Conservation (phyloP, 2,797 vertebrate genomes). For the Antrozous pallidus region DNA sequence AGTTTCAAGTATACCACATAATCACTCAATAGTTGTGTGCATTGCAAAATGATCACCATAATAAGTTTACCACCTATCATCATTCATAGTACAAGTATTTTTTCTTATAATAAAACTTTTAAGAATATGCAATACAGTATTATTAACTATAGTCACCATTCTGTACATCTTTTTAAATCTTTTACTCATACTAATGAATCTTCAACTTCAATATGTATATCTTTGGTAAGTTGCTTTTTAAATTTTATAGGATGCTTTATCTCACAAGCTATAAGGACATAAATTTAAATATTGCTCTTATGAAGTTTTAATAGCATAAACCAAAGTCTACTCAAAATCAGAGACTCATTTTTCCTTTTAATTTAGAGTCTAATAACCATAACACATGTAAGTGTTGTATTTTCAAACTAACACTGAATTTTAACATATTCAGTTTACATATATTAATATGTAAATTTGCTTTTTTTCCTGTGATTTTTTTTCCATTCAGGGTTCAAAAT, state of each 20-base stretch:
- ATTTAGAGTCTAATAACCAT: neutral
- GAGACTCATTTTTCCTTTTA: neutral
- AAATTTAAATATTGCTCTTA: neutral
- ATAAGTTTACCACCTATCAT: neutral
- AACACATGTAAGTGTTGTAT: neutral
- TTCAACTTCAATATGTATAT: neutral
- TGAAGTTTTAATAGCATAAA: neutral
- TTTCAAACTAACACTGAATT: slow-evolving; percentile 17
- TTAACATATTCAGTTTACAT: neutral
- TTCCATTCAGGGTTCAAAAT: neutral
- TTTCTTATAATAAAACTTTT: neutral
- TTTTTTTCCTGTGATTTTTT: neutral
- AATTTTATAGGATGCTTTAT: neutral
- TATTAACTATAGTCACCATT: neutral
- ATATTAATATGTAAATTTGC: neutral
- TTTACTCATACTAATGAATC: neutral
- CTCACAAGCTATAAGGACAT: neutral
- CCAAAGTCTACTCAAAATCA: neutral
- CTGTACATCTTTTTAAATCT: neutral
- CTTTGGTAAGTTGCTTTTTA: neutral
- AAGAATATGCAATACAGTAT: neutral
- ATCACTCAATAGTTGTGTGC: neutral
- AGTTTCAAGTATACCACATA: neutral
- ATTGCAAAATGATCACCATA: neutral
- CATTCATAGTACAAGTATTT: neutral